A percentile compares a stretch with the other conserved stretches of the same genome.
Conservation (phyloP, 2,888 invertebrate genomes). For the Marronus borbonicus region DNA sequence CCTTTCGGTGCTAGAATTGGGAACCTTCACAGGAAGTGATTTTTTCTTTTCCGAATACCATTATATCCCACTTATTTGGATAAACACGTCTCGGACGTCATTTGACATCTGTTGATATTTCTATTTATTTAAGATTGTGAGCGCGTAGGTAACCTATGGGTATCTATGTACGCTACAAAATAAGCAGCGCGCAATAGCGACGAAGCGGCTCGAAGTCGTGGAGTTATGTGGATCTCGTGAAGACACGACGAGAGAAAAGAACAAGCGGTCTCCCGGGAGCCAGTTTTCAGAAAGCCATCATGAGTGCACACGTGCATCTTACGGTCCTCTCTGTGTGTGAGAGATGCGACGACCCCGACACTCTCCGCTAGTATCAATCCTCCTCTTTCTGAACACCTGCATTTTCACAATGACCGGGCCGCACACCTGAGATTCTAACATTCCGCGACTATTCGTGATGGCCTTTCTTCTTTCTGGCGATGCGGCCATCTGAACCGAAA, state of each 20-base stretch:
- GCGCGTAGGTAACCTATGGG: slow-evolving; percentile 20
- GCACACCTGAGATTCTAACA: slow-evolving; percentile 68
- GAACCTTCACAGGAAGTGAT: neutral
- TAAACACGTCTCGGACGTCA: slow-evolving; percentile 7
- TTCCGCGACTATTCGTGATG: slow-evolving; percentile 60
- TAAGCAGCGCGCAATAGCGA: slow-evolving; percentile 25
- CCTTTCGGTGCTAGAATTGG: neutral
- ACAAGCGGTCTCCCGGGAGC: slow-evolving; percentile 59
- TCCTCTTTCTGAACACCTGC: slow-evolving; percentile 64
- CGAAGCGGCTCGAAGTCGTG: slow-evolving; percentile 49
- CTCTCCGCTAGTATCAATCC: slow-evolving; percentile 52
- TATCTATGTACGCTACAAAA: slow-evolving; percentile 13
- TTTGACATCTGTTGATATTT: slow-evolving; percentile 38
- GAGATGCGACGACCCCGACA: slow-evolving; percentile 46
- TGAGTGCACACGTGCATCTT: slow-evolving; percentile 63
- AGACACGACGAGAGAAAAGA: slow-evolving; percentile 52
- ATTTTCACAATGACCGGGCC: slow-evolving; percentile 66
- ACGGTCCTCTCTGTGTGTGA: slow-evolving; percentile 55
- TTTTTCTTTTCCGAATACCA: neutral
- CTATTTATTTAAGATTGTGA: slow-evolving; percentile 21
- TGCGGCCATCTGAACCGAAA: slow-evolving; percentile 42
- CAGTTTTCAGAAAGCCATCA: slow-evolving; percentile 62
- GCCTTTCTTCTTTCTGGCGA: slow-evolving; percentile 40
- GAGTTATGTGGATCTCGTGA: slow-evolving; percentile 58
- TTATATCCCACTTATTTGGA: slow-evolving; percentile 17